Evolutionary conservation across 2,888 invertebrate genomes (phyloP).

Genomic region (Leptopilina syphax): DNA sequence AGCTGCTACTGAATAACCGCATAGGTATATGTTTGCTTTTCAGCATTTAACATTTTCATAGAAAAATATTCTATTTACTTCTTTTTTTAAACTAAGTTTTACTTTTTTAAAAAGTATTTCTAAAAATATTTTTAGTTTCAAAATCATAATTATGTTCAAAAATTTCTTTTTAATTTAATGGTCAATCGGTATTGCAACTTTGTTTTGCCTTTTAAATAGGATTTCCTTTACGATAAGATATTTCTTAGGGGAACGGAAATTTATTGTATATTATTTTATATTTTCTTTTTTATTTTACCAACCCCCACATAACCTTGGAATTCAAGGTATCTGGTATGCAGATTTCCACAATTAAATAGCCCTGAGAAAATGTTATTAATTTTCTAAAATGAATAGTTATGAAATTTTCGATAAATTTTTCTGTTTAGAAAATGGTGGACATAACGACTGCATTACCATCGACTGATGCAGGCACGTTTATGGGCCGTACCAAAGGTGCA

Average conservation of each 20-base stretch:
- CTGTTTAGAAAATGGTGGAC: conserved; percentile 52
- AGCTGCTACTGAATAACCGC: conserved; percentile 1
- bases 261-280: too few relatives aligned
- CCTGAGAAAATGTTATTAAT: neutral
- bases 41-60: neutral
- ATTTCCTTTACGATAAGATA: conserved; percentile 29
- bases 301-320: too few relatives aligned
- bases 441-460: conserved; percentile 50
- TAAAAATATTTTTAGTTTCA: too few relatives aligned
- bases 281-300: too few relatives aligned
- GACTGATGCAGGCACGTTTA: conserved; percentile 62
- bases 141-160: too few relatives aligned
- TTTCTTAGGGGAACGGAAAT: neutral
- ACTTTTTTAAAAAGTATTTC: too few relatives aligned
- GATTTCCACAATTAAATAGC: too few relatives aligned
- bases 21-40: conserved; percentile 11
- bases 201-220: neutral
- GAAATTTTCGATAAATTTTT: neutral
- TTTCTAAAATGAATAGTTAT: neutral
- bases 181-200: too few relatives aligned
- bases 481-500: conserved; percentile 74
- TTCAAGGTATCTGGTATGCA: too few relatives aligned
- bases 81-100: neutral
- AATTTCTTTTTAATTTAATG: neutral
- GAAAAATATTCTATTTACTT: neutral